phyloP scores from a whole-genome alignment of 1,140 invertebrate species.

The Lepidurus packardi region DNA sequence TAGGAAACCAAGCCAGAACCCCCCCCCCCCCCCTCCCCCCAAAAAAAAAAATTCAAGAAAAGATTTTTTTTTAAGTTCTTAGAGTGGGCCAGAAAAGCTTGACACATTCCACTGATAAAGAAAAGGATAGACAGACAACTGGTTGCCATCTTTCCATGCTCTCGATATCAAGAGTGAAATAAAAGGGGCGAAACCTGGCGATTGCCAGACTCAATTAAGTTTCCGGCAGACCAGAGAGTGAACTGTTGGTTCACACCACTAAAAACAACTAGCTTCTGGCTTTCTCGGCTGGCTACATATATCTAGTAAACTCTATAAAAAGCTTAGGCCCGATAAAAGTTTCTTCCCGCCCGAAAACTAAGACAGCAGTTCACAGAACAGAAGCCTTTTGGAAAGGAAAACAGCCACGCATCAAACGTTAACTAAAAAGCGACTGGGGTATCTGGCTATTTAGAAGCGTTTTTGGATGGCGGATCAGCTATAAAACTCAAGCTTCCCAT shows the following conservation, averaged over 20 bases:
- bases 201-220: slow-evolving; percentile 20
- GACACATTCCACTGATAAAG: background rate
- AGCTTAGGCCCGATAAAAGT: background rate
- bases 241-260: background rate
- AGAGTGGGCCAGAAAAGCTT: background rate
- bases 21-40: no score
- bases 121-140: slow-evolving; percentile 18
- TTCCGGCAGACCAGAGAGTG: slow-evolving; percentile 1
- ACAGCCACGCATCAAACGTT: background rate
- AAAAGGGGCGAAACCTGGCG: background rate
- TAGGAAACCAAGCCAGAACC: background rate
- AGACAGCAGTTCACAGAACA: background rate
- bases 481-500: slow-evolving; percentile 16
- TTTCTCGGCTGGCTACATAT: background rate
- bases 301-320: background rate
- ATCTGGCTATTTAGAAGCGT: slow-evolving; percentile 3
- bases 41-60: background rate
- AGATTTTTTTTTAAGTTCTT: no score
- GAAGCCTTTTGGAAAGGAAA: background rate
- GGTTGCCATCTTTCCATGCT: background rate
- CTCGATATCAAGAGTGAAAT: background rate
- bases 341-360: background rate
- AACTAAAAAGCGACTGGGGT: background rate
- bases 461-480: slow-evolving; percentile 9
- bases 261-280: background rate